Conservation (phyloP, 2,113 vertebrate species). For the Ptilonorhynchus violaceus region DNA sequence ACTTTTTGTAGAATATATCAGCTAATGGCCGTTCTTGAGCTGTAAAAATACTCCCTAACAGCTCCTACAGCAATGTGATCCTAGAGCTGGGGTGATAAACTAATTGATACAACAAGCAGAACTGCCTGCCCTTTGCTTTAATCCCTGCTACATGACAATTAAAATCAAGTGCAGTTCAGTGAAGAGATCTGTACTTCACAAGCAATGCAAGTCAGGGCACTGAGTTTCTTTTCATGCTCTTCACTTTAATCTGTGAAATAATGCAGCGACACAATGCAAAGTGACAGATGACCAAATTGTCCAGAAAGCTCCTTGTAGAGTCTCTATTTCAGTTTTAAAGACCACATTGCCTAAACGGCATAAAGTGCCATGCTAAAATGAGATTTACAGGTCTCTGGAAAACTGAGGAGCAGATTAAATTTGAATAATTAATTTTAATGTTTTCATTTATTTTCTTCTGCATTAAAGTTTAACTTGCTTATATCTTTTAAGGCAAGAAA, state of each 20-base stretch:
- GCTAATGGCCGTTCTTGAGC: neutral
- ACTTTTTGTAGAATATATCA: neutral
- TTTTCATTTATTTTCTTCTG: slow-evolving; percentile 63
- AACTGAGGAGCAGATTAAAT: slow-evolving; percentile 68
- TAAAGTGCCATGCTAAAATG: slow-evolving; percentile 27
- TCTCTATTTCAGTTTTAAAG: slow-evolving; percentile 42
- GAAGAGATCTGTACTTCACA: neutral
- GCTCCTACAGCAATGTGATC: neutral
- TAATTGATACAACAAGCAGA: neutral
- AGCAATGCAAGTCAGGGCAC: neutral
- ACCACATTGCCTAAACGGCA: slow-evolving; percentile 29
- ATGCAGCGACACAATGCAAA: neutral
- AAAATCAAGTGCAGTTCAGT: neutral
- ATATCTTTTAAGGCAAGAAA: slow-evolving; percentile 45
- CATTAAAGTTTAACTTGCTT: slow-evolving; percentile 74
- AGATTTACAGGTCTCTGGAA: slow-evolving; percentile 46
- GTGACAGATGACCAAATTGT: slow-evolving; percentile 29
- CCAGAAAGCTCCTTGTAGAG: neutral
- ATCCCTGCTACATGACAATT: neutral
- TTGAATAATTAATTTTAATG: slow-evolving; percentile 80
- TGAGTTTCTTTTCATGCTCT: neutral
- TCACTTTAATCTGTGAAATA: slow-evolving; percentile 9
- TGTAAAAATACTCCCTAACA: neutral
- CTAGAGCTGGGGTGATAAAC: neutral
- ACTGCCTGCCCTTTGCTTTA: neutral